Conservation (phyloP, 2,113 vertebrate genomes). For the Caranx melampygus region DNA sequence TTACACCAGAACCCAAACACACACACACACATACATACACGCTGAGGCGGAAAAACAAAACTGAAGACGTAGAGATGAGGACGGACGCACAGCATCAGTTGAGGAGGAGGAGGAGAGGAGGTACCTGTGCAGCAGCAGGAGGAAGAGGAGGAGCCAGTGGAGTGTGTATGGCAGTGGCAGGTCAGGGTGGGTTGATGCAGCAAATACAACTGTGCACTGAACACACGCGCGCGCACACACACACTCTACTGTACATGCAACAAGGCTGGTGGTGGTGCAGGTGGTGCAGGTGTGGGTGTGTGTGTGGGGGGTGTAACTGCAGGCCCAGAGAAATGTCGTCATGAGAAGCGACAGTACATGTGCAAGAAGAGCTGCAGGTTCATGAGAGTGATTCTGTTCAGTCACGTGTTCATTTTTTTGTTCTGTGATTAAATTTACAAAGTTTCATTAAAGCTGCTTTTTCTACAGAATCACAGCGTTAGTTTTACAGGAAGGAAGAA, state of each 20-base stretch:
- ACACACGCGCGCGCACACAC: constrained; percentile 37
- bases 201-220: constrained; percentile 28
- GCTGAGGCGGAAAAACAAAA: background rate
- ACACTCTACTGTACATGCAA: constrained; percentile 40
- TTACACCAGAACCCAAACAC: background rate
- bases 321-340: background rate
- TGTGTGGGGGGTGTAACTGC: background rate
- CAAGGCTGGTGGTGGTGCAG: background rate
- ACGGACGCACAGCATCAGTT: background rate
- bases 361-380: constrained; percentile 21
- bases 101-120: constrained; percentile 15
- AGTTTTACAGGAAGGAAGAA: background rate
- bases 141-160: constrained; percentile 35
- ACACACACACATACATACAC: background rate
- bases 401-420: background rate
- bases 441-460: background rate
- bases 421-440: background rate
- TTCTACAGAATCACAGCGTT: background rate
- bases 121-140: constrained; percentile 61
- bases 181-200: constrained; percentile 27
- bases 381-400: background rate
- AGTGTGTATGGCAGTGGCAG: constrained; percentile 26
- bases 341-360: constrained; percentile 37
- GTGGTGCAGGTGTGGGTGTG: too few species aligned
- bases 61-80: background rate